A percentile compares a stretch with the other conserved stretches of the same genome.
Conservation (phyloP, 2,113 vertebrate species). For the Gymnorhina tibicen region DNA sequence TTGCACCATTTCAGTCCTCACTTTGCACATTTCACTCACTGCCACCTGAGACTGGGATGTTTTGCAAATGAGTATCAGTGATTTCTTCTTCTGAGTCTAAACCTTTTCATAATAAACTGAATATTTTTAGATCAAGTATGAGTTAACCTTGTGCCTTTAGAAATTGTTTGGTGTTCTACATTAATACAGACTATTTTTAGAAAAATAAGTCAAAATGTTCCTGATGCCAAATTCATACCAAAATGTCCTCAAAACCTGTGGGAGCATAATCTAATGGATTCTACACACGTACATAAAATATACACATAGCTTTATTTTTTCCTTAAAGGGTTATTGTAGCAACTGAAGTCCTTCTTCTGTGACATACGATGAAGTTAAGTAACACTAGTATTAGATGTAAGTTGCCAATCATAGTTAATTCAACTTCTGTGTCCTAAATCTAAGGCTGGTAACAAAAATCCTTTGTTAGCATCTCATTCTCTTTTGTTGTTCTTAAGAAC, state of each 20-base stretch:
- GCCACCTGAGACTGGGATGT: background rate
- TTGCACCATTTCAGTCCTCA: background rate
- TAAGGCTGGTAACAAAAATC: background rate
- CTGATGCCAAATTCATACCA: background rate
- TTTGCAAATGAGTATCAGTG: background rate
- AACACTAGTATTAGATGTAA: background rate
- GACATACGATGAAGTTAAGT: background rate
- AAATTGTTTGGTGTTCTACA: background rate
- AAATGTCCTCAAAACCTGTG: background rate
- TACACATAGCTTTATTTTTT: background rate
- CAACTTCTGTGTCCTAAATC: background rate
- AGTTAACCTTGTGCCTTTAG: background rate
- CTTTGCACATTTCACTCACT: too few relatives aligned
- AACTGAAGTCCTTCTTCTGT: background rate
- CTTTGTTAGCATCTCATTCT: background rate
- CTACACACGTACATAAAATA: background rate
- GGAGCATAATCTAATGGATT: background rate
- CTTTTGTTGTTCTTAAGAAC: background rate
- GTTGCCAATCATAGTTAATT: background rate
- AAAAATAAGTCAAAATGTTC: background rate
- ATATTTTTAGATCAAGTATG: background rate
- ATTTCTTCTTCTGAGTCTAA: background rate
- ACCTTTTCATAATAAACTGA: background rate
- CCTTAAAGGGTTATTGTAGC: background rate
- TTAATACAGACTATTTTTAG: background rate